Conservation (phyloP, 2,888 invertebrate genomes). For the Hipparchia semele region DNA sequence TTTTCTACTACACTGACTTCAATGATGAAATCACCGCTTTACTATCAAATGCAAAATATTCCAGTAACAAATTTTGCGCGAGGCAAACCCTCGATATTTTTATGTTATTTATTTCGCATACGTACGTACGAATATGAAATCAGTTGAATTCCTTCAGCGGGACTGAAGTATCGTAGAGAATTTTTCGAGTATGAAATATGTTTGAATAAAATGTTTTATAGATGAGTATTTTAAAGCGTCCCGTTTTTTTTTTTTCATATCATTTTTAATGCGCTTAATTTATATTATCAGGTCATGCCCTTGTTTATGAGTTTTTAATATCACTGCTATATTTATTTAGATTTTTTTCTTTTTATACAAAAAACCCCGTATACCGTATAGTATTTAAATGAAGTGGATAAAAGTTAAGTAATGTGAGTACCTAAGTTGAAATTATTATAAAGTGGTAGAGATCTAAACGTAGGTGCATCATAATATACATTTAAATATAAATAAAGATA, state of each 20-base stretch:
- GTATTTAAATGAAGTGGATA: too few relatives aligned
- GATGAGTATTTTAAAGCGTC: not conserved
- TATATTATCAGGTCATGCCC: too few relatives aligned
- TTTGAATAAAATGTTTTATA: constrained; percentile 19
- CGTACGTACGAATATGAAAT: constrained; percentile 31
- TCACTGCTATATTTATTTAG: too few relatives aligned
- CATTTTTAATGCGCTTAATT: too few relatives aligned
- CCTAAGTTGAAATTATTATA: too few relatives aligned
- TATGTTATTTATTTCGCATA: constrained; percentile 28
- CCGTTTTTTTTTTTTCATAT: not conserved
- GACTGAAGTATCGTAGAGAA: constrained; percentile 22
- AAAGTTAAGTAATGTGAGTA: too few relatives aligned
- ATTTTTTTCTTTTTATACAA: too few relatives aligned
- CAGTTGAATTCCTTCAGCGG: constrained; percentile 25
- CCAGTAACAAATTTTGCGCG: constrained; percentile 20
- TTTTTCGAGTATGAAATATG: constrained; percentile 21
- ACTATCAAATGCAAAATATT: constrained; percentile 8
- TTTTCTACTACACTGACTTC: not conserved
- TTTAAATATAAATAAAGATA: too few relatives aligned
- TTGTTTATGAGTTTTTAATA: too few relatives aligned
- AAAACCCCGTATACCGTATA: too few relatives aligned
- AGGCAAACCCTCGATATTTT: constrained; percentile 25
- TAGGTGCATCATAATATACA: too few relatives aligned
- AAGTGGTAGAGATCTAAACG: too few relatives aligned
- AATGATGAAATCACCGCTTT: constrained; percentile 6